These are phyloP conservation scores for Trematomus bernacchii DNA, from an alignment of 2,797 vertebrate genomes.

Conservation along the genomic window DNA sequence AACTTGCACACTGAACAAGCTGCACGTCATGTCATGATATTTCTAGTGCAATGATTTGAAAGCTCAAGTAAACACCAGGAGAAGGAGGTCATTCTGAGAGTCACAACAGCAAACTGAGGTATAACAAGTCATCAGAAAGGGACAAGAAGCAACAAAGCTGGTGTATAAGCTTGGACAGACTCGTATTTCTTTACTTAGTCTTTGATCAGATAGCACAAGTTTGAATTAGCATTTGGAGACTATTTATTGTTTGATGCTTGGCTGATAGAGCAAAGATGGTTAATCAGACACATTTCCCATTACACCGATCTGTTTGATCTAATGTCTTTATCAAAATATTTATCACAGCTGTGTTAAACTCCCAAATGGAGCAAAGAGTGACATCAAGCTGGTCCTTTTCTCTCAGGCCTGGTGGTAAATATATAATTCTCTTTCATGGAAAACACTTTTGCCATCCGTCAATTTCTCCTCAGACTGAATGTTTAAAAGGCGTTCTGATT, in stretches of 20 bases:
- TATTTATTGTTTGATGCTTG: background rate
- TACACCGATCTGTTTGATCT: background rate
- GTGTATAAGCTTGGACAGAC: background rate
- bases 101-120: background rate
- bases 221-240: background rate
- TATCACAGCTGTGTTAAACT: background rate
- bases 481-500: slow-evolving; percentile 30
- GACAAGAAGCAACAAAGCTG: background rate
- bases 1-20: background rate
- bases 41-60: background rate
- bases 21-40: background rate
- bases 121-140: too few species aligned
- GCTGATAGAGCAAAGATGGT: background rate
- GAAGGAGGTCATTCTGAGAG: background rate
- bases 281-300: background rate
- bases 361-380: background rate
- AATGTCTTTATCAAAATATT: background rate
- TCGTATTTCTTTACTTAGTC: background rate
- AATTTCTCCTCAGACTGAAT: slow-evolving; percentile 6
- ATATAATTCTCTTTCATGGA: slow-evolving; percentile 42
- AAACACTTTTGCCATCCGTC: background rate
- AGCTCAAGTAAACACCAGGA: background rate
- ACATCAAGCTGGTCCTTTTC: background rate
- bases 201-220: background rate
- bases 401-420: background rate